These are phyloP conservation scores for Caracal caracal DNA, from an alignment of 2,113 vertebrate species.

Conservation along the genomic window DNA sequence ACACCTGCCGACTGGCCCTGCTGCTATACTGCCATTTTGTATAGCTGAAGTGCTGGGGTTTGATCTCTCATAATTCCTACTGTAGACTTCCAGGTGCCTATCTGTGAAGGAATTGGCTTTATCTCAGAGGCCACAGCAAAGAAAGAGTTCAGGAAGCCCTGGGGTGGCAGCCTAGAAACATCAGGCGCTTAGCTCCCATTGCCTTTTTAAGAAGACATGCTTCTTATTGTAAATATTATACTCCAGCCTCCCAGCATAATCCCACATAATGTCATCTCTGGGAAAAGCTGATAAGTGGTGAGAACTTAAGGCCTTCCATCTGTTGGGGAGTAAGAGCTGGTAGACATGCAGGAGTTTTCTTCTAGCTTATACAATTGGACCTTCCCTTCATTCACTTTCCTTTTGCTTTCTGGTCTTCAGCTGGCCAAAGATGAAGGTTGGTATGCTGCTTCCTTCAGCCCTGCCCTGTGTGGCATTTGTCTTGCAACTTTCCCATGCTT, in stretches of 20 bases:
- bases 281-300: slow-evolving; percentile 55
- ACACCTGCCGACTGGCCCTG: not conserved
- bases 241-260: not conserved
- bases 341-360: slow-evolving; percentile 25
- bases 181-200: not conserved
- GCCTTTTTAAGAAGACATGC: slow-evolving; percentile 62
- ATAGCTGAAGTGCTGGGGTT: not conserved
- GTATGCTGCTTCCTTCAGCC: slow-evolving; percentile 54
- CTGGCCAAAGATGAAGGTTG: slow-evolving; percentile 44
- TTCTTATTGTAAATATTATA: slow-evolving; percentile 58
- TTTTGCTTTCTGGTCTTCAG: slow-evolving; percentile 34
- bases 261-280: slow-evolving; percentile 52
- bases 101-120: not conserved
- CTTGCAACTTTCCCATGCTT: slow-evolving; percentile 84
- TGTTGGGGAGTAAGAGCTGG: not conserved
- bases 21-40: not conserved
- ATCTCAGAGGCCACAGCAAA: not conserved
- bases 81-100: not conserved
- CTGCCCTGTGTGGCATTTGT: slow-evolving; percentile 80
- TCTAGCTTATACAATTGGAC: not conserved
- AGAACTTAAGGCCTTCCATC: slow-evolving; percentile 32
- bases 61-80: not conserved
- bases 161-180: not conserved
- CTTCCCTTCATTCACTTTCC: not conserved
- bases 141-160: not conserved